phyloP scores from a whole-genome alignment of 2,888 invertebrate genomes.

The Papilio demoleus region DNA sequence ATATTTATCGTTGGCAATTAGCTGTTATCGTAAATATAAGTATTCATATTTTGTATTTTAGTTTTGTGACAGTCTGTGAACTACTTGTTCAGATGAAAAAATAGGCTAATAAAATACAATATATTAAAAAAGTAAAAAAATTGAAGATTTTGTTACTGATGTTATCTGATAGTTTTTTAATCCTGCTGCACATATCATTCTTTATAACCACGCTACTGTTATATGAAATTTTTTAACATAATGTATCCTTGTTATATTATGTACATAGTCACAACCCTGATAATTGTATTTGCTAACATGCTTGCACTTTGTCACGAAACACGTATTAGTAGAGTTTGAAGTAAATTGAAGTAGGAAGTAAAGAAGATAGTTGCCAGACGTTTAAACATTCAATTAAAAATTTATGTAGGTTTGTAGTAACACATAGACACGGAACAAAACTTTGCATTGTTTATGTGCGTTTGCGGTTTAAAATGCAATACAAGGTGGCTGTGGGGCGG shows the following conservation, averaged over 20 bases:
- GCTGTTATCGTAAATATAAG: background rate
- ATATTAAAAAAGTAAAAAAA: no score
- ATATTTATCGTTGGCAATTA: constrained; percentile 9
- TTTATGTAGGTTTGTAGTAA: background rate
- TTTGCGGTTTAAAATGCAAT: constrained; percentile 41
- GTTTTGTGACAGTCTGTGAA: constrained; percentile 21
- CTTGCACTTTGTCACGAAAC: background rate
- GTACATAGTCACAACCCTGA: no score
- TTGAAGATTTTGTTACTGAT: no score
- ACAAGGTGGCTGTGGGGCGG: constrained; percentile 40
- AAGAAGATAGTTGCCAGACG: no score
- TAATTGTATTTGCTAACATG: background rate
- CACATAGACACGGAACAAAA: constrained; percentile 5
- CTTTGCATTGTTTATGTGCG: background rate
- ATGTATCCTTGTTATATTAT: no score
- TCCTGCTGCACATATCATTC: no score
- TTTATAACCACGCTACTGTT: no score
- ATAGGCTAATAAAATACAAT: no score
- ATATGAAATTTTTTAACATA: no score
- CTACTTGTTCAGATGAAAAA: background rate
- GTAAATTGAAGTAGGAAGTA: background rate
- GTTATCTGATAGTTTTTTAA: no score
- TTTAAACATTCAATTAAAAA: background rate
- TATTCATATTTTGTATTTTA: background rate
- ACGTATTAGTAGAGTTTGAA: background rate